These are phyloP conservation scores for Brachypterus glaber DNA, from an alignment of 2,888 invertebrate genomes.

Conservation along the genomic window DNA sequence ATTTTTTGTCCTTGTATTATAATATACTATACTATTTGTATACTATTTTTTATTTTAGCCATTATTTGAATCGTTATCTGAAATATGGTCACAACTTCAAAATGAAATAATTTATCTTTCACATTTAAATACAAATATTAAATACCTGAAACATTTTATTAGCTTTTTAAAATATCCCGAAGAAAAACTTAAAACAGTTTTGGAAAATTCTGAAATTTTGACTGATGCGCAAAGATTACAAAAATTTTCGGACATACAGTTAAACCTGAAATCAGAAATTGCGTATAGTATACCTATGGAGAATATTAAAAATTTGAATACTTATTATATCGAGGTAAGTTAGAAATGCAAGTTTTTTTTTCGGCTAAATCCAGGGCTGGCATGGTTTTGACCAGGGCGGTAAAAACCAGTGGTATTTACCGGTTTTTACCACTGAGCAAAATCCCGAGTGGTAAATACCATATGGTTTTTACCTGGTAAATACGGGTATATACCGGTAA, in stretches of 20 bases:
- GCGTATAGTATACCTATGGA: not conserved
- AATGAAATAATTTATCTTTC: not conserved
- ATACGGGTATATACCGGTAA: no score
- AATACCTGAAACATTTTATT: not conserved
- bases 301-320: not conserved
- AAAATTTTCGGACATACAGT: not conserved
- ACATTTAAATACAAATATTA: not conserved
- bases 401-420: no score
- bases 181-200: not conserved
- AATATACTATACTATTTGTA: no score
- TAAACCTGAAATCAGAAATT: not conserved
- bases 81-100: not conserved
- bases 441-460: no score
- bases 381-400: no score
- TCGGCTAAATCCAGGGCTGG: no score
- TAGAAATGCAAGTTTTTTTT: no score
- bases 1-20: no score
- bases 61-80: not conserved
- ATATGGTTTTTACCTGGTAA: no score
- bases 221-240: constrained; percentile 1
- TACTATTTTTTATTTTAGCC: constrained; percentile 3
- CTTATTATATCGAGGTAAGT: not conserved
- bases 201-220: not conserved
- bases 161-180: not conserved
- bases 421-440: no score